These are phyloP conservation scores for Pygocentrus nattereri DNA, from an alignment of 2,797 vertebrate species.

Conservation along the genomic window DNA sequence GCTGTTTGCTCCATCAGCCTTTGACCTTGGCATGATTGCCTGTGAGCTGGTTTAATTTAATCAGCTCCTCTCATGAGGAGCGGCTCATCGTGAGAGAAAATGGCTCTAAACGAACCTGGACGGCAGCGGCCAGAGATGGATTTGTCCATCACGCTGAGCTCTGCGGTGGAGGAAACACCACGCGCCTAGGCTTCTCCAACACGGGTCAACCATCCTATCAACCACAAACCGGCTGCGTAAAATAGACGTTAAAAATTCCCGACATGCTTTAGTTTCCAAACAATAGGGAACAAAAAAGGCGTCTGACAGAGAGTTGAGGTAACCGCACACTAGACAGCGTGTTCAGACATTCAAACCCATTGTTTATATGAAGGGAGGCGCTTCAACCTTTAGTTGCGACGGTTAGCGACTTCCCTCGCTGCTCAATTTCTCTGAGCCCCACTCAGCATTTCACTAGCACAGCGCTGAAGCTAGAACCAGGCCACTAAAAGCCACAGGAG, in stretches of 20 bases:
- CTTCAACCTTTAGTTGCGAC: no score
- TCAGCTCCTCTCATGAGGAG: conserved; percentile 77
- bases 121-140: background rate
- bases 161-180: conserved; percentile 60
- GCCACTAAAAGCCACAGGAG: no score
- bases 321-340: no score
- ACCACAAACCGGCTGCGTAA: conserved; percentile 71
- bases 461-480: no score
- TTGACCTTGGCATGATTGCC: conserved; percentile 83
- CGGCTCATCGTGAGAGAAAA: conserved; percentile 78
- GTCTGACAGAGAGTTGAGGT: background rate
- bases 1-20: conserved; percentile 64
- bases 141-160: conserved; percentile 59
- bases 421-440: no score
- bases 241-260: conserved; percentile 8
- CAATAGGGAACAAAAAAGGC: background rate
- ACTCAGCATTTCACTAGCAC: no score
- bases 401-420: no score
- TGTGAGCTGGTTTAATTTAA: conserved; percentile 84
- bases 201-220: conserved; percentile 79
- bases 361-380: no score
- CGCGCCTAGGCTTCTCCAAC: conserved; percentile 68
- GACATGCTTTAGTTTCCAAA: background rate
- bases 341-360: no score
- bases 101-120: conserved; percentile 46